Evolutionary conservation across 1,140 invertebrate genomes (phyloP), one percentile per base, ranked within the genome.

Genomic region (Hylaeus volcanicus): DNA sequence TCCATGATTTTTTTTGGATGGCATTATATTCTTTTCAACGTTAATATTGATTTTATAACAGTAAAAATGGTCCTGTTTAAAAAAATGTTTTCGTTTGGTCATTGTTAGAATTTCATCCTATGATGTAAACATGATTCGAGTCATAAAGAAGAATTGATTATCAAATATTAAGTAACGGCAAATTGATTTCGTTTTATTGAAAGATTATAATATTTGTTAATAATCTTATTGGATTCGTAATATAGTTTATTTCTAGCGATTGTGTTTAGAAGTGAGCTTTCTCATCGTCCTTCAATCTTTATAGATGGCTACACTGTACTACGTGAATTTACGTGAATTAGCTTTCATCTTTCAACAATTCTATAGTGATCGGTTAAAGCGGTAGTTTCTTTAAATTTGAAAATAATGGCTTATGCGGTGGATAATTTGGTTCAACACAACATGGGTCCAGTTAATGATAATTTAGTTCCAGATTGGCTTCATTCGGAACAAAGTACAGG

Each of bases 401-500:
- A n/a, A 80, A 82, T 53, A 83, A 86, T 86, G 85, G 85, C 76
- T 77, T 64, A 80, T 6, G 15, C 68, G 39, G 1, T 80, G 41
- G 39, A 80, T 79, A 83, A 85, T 86, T 56, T 76, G 3, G 12
- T 81, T 71, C 81, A 85, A 39, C 45, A 80, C 14, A 84, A 69
- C 37, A 58, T 71, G 14, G 69, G 74, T 75, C 26, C 63, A n/a
- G 37, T 64, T 63, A 63, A 65, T 3, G 55, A 87, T 58, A 78
- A 80, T 39, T 80, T 87, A 65, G 68, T 74, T 15, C 81, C 90
- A 70, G 95, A 96, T 88, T 97, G 96, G 95, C 94, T 96, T 91
- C 94, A 94, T 89, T 94, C 95, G 5, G 95, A 96, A 58, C 95
- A 96, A 84, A 96, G 96, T 89, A 97, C 96, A 45, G 96, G 96